Evolutionary conservation across 2,797 vertebrate species (phyloP).

Genomic region (Cottoperca gobio): DNA sequence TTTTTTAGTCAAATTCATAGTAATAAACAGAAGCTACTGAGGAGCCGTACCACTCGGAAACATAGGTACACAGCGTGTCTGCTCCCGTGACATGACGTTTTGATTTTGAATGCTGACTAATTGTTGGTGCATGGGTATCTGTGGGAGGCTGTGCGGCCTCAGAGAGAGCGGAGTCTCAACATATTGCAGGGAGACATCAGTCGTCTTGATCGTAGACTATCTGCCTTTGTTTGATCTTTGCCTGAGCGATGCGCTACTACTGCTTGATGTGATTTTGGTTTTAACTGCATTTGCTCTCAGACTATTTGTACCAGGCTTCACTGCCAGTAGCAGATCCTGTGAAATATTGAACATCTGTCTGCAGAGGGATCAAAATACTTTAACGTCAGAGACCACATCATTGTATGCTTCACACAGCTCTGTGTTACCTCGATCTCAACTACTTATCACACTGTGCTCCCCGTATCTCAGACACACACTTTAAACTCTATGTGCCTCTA

Average conservation of each 20-base stretch:
- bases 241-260: slow-evolving; percentile 79
- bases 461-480: not conserved
- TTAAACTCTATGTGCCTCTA: slow-evolving; percentile 3
- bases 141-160: slow-evolving; percentile 74
- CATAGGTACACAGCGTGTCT: slow-evolving; percentile 95
- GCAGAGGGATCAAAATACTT: slow-evolving; percentile 11
- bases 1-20: slow-evolving; percentile 95
- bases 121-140: slow-evolving; percentile 91
- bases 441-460: not conserved
- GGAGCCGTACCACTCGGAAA: slow-evolving; percentile 93
- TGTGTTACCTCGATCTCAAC: slow-evolving; percentile 14
- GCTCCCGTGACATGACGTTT: slow-evolving; percentile 84
- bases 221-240: slow-evolving; percentile 74
- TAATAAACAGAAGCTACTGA: slow-evolving; percentile 99
- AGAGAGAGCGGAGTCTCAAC: slow-evolving; percentile 31
- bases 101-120: slow-evolving; percentile 95
- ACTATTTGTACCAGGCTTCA: slow-evolving; percentile 15
- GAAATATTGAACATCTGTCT: slow-evolving; percentile 29
- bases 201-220: slow-evolving; percentile 60
- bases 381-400: not conserved
- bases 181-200: slow-evolving; percentile 56
- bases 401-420: slow-evolving; percentile 4
- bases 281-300: slow-evolving; percentile 34
- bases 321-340: slow-evolving; percentile 11
- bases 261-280: slow-evolving; percentile 87